Conservation (phyloP, 64 coral and sea anemone species). For the Actinia tenebrosa region DNA sequence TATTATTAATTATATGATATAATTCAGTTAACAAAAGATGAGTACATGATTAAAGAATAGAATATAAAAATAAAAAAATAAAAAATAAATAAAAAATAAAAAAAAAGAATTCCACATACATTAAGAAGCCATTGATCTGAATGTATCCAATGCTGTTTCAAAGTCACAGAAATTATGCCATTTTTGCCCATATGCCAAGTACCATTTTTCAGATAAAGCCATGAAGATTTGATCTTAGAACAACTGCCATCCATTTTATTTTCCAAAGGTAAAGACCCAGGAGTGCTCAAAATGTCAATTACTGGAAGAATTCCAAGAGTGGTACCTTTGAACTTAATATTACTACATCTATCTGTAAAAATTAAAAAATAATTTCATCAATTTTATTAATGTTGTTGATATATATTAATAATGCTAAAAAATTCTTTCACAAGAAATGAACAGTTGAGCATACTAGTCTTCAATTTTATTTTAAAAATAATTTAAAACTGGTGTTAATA, state of each 20-base stretch:
- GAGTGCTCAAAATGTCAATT: background rate
- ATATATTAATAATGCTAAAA: no score
- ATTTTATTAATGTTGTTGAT: background rate
- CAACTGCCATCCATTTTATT: background rate
- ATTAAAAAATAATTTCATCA: background rate
- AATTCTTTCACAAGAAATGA: no score
- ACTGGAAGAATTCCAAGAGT: background rate
- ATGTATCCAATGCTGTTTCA: background rate
- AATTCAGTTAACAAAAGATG: no score
- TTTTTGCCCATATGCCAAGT: background rate
- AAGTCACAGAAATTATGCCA: background rate
- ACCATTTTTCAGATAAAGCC: background rate
- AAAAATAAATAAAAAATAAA: background rate
- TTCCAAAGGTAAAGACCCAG: background rate
- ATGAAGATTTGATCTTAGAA: background rate
- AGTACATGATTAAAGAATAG: background rate
- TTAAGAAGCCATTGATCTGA: background rate
- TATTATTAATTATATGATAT: no score
- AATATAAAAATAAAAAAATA: background rate
- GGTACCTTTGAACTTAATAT: background rate
- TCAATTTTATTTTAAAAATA: no score
- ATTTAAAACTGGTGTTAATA: no score
- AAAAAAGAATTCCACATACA: background rate
- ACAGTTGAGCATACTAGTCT: no score
- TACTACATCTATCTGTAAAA: background rate